Conservation (phyloP, 2,888 invertebrate species). For the Apodemia duryi region DNA sequence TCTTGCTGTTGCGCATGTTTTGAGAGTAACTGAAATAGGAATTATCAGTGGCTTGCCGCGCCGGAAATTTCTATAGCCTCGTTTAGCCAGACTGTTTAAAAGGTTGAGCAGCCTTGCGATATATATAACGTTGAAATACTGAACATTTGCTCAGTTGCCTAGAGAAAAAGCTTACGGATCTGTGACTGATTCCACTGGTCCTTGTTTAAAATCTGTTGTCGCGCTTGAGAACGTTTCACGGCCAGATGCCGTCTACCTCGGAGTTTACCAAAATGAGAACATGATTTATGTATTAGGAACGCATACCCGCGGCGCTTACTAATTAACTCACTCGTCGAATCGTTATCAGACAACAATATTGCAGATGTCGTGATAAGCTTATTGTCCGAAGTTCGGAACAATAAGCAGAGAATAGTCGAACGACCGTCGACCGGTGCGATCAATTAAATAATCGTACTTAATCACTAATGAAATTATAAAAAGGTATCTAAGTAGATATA, state of each 20-base stretch:
- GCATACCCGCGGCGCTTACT: conserved; percentile 57
- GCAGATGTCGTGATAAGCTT: conserved; percentile 33
- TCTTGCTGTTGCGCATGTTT: no score
- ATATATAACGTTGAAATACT: no score
- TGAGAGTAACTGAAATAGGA: no score
- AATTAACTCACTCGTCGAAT: conserved; percentile 69
- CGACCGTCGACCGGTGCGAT: not conserved
- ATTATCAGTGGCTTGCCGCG: no score
- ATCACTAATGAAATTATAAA: not conserved
- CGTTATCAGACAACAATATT: conserved; percentile 49
- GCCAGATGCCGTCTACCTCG: not conserved
- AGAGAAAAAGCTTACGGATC: no score
- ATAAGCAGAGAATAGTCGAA: conserved; percentile 21
- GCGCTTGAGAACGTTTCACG: not conserved
- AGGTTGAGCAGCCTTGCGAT: no score
- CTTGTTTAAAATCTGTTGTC: no score
- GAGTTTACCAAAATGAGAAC: conserved; percentile 24
- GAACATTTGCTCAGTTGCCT: no score
- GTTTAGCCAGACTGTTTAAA: no score
- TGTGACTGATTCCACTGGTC: no score
- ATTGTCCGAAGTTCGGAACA: conserved; percentile 25
- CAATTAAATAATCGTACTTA: not conserved
- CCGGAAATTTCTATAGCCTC: no score
- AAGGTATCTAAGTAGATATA: not conserved
- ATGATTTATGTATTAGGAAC: conserved; percentile 64